phyloP scores from a whole-genome alignment of 2,888 invertebrate genomes.

The Lepetodrilus schrolli region DNA sequence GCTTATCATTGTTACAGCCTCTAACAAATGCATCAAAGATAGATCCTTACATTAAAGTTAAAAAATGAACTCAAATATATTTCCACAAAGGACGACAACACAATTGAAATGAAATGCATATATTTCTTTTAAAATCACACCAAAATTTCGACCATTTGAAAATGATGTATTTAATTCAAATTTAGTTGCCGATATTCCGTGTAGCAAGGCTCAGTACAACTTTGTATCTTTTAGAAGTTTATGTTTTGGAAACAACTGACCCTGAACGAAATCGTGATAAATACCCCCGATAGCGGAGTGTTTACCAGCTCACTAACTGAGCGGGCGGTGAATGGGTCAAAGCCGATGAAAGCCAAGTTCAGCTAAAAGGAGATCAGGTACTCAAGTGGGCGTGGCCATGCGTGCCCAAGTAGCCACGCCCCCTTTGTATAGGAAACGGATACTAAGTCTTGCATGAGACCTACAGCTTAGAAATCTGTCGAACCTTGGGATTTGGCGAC shows the following conservation, averaged over 20 bases:
- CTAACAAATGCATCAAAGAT: too few relatives aligned
- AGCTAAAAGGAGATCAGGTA: not conserved
- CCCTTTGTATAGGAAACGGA: constrained; percentile 13
- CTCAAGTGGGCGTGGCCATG: constrained; percentile 20
- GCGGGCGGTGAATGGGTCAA: constrained; percentile 9
- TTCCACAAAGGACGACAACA: too few relatives aligned
- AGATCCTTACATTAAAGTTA: too few relatives aligned
- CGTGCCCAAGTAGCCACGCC: constrained; percentile 26
- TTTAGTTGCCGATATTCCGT: too few relatives aligned
- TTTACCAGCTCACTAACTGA: not conserved
- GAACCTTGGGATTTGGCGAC: too few relatives aligned
- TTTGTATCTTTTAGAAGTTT: not conserved
- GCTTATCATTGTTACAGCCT: too few relatives aligned
- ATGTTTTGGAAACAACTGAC: not conserved
- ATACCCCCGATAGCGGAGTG: not conserved
- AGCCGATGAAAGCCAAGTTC: not conserved
- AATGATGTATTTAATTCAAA: too few relatives aligned
- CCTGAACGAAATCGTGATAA: constrained; percentile 15
- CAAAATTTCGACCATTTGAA: too few relatives aligned
- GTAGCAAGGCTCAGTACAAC: not conserved
- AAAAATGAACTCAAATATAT: too few relatives aligned
- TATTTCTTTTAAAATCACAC: too few relatives aligned
- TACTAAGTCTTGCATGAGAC: constrained; percentile 4
- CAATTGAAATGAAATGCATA: too few relatives aligned
- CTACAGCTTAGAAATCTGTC: not conserved